phyloP scores from a whole-genome alignment of 2,888 invertebrate genomes.

The Congeria kusceri region DNA sequence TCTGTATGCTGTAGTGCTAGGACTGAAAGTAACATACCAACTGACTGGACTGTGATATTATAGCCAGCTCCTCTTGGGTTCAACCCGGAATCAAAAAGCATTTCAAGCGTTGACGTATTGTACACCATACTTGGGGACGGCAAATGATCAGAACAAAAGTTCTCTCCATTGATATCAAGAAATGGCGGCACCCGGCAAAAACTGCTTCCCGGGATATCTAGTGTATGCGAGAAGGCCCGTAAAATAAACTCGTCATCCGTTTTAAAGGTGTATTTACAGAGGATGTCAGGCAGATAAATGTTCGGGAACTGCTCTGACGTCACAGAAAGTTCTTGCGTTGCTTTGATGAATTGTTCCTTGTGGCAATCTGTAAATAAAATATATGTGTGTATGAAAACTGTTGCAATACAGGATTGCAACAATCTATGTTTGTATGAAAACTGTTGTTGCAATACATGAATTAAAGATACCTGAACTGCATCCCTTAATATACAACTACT shows the following conservation, averaged over 20 bases:
- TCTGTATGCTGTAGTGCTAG: no score
- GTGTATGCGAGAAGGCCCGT: slow-evolving; percentile 10
- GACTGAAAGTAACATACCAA: slow-evolving; percentile 7
- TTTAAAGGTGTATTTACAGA: slow-evolving; percentile 10
- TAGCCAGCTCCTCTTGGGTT: slow-evolving; percentile 6
- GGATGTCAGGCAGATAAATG: slow-evolving; percentile 11
- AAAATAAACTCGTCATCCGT: slow-evolving; percentile 23
- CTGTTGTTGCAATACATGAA: no score
- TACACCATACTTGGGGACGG: slow-evolving; percentile 1
- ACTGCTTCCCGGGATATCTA: slow-evolving; percentile 14
- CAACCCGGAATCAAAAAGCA: slow-evolving; percentile 5
- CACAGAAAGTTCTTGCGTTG: slow-evolving; percentile 6
- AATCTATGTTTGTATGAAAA: no score
- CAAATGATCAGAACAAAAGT: slow-evolving; percentile 10
- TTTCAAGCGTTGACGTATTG: slow-evolving; percentile 1
- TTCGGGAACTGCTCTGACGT: slow-evolving; percentile 9
- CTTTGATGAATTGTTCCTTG: slow-evolving; percentile 3
- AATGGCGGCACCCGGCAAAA: slow-evolving; percentile 15
- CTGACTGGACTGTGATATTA: slow-evolving; percentile 17
- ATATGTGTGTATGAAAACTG: no score
- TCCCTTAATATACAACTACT: no score
- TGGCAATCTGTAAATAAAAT: slow-evolving; percentile 27
- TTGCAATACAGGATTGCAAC: no score
- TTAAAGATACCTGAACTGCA: no score
- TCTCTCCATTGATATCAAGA: not conserved